Evolutionary conservation across 2,113 vertebrate species (phyloP).

Genomic region (Campylomormyrus numenius): DNA sequence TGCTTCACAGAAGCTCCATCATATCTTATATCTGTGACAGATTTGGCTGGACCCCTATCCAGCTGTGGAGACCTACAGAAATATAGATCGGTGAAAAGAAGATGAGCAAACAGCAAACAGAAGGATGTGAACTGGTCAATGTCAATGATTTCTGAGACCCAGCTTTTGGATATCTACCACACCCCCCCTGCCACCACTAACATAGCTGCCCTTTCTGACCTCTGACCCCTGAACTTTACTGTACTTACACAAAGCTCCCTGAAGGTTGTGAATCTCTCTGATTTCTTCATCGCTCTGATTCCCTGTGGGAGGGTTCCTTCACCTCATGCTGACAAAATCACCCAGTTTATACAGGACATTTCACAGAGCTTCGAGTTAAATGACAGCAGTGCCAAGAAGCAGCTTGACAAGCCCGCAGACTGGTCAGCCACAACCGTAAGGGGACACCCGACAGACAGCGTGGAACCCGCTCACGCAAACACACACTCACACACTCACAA

Average conservation of each 20-base stretch:
- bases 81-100: background rate
- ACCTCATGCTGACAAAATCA: background rate
- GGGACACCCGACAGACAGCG: no score
- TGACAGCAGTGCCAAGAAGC: background rate
- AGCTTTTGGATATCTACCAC: background rate
- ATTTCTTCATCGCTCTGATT: background rate
- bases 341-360: background rate
- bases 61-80: background rate
- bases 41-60: background rate
- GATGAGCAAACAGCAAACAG: background rate
- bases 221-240: background rate
- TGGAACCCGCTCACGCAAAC: background rate
- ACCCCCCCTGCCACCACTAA: background rate
- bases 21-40: background rate
- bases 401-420: background rate
- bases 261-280: background rate
- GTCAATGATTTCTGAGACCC: background rate
- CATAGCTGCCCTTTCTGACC: background rate
- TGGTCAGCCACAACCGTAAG: conserved; percentile 3
- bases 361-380: background rate
- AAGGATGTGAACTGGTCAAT: background rate
- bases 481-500: background rate
- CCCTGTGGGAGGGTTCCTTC: background rate
- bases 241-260: background rate
- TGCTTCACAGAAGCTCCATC: background rate